Evolutionary conservation across 2,113 vertebrate genomes (phyloP).

Genomic region (Pterophyllum scalare): DNA sequence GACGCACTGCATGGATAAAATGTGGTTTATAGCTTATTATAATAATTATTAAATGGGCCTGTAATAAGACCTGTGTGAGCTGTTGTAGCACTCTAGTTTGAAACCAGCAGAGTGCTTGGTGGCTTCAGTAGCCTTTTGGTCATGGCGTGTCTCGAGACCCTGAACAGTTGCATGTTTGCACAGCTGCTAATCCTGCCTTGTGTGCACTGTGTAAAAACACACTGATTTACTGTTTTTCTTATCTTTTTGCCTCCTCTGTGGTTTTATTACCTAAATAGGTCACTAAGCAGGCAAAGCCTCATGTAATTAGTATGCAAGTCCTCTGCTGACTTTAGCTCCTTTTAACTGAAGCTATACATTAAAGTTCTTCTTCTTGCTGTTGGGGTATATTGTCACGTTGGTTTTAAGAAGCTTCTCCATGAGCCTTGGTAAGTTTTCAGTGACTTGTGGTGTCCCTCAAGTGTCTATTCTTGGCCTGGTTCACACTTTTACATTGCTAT

Average conservation of each 20-base stretch:
- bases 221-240: accelerated
- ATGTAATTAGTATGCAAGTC: accelerated
- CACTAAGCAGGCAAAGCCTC: neutral
- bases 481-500: neutral
- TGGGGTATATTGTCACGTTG: neutral
- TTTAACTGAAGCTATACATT: no score
- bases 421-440: neutral
- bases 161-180: neutral
- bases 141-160: neutral
- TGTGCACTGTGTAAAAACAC: neutral
- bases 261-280: neutral
- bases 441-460: neutral
- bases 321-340: neutral
- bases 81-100: neutral
- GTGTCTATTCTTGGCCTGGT: accelerated
- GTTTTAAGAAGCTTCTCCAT: neutral
- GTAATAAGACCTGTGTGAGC: accelerated
- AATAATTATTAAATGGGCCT: neutral
- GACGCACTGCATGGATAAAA: neutral
- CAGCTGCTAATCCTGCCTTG: neutral
- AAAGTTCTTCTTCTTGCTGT: no score
- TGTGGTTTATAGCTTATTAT: neutral
- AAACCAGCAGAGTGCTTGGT: neutral
- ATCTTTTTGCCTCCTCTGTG: neutral
- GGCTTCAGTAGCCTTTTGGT: neutral